These are phyloP conservation scores for Odontocolon sp. DNA, from an alignment of 2,888 invertebrate species.

Conservation along the genomic window DNA sequence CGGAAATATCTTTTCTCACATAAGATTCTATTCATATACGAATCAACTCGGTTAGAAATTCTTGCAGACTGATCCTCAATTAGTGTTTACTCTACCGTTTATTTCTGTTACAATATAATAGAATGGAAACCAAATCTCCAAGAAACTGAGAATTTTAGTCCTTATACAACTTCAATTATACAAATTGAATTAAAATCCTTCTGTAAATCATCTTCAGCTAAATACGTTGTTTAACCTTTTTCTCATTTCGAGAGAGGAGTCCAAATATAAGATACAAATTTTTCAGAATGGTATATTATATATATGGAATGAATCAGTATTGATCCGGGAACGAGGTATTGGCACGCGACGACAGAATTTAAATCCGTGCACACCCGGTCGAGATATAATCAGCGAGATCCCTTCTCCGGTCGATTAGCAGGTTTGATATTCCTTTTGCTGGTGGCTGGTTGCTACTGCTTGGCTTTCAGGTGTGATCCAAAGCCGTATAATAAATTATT, in stretches of 20 bases:
- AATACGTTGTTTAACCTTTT: too few relatives aligned
- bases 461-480: slow-evolving; percentile 32
- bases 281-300: slow-evolving; percentile 1
- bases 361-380: slow-evolving; percentile 1
- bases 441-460: background rate
- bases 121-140: too few relatives aligned
- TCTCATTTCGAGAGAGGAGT: too few relatives aligned
- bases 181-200: background rate
- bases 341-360: slow-evolving; percentile 48
- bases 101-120: too few relatives aligned
- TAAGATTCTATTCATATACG: background rate
- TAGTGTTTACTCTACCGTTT: background rate
- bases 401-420: slow-evolving; percentile 17
- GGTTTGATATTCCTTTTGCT: background rate
- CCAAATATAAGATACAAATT: too few relatives aligned
- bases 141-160: background rate
- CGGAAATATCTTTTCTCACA: slow-evolving; percentile 8
- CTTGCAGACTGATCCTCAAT: background rate
- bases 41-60: background rate
- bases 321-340: slow-evolving; percentile 14
- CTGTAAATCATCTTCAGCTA: too few relatives aligned
- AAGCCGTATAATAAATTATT: slow-evolving; percentile 42
- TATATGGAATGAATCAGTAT: slow-evolving; percentile 25
- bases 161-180: background rate
- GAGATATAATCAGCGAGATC: slow-evolving; percentile 3